Evolutionary conservation across 2,113 vertebrate genomes (phyloP).

Genomic region (Ciconia boyciana): DNA sequence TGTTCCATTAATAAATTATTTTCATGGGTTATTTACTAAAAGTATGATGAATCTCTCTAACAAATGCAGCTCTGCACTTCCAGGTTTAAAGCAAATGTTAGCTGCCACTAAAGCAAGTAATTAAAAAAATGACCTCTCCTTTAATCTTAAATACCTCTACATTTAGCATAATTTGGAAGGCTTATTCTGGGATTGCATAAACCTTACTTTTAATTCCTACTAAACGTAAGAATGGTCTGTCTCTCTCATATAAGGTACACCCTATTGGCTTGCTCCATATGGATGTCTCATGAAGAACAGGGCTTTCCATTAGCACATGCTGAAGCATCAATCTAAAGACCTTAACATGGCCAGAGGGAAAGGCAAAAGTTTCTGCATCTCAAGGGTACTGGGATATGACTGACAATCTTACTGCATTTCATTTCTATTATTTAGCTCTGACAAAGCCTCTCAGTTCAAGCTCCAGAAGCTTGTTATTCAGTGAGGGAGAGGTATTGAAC

Average conservation of each 20-base stretch:
- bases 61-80: neutral
- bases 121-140: conserved; percentile 9
- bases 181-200: conserved; percentile 12
- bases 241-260: neutral
- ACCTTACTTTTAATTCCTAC: neutral
- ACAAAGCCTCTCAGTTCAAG: neutral
- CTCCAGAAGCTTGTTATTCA: neutral
- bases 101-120: conserved; percentile 31
- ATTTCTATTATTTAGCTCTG: neutral
- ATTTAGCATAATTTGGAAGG: conserved; percentile 23
- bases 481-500: neutral
- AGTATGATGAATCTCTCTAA: neutral
- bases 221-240: neutral
- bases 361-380: neutral
- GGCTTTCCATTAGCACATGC: neutral
- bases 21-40: neutral
- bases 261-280: neutral
- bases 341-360: neutral
- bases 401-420: neutral
- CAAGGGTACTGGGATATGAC: neutral
- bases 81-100: conserved; percentile 1
- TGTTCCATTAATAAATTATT: neutral
- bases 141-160: conserved; percentile 18
- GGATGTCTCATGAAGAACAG: neutral
- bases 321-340: neutral